Evolutionary conservation across 2,113 vertebrate species (phyloP).

Genomic region (Geococcyx californianus): DNA sequence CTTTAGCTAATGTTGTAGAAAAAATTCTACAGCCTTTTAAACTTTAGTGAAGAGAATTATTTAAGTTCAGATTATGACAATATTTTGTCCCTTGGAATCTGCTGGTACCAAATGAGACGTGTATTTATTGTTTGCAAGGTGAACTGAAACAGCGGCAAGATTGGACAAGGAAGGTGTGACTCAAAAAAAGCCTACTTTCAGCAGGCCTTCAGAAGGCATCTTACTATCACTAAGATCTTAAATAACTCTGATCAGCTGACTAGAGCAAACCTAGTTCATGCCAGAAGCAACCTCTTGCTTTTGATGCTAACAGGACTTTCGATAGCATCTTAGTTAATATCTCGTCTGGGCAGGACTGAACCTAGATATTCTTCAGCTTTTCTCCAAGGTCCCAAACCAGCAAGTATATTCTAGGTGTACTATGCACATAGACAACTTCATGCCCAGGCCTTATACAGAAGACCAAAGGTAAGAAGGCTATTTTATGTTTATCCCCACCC

Average conservation of each 20-base stretch:
- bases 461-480: background rate
- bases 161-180: background rate
- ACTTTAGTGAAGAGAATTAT: background rate
- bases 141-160: background rate
- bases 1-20: background rate
- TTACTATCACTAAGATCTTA: background rate
- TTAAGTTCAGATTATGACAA: background rate
- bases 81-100: background rate
- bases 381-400: background rate
- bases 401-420: background rate
- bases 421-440: background rate
- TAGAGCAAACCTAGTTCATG: slow-evolving; percentile 1
- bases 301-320: background rate
- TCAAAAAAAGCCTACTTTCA: background rate
- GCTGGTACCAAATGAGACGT: background rate
- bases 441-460: background rate
- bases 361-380: background rate
- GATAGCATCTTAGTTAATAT: slow-evolving; percentile 33
- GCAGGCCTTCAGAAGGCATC: background rate
- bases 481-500: background rate
- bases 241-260: background rate
- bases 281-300: slow-evolving; percentile 31
- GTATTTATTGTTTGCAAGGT: background rate
- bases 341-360: slow-evolving; percentile 9
- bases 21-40: background rate